phyloP scores from a whole-genome alignment of 53 echinoderm and acorn worm species.

The Antedon mediterranea region DNA sequence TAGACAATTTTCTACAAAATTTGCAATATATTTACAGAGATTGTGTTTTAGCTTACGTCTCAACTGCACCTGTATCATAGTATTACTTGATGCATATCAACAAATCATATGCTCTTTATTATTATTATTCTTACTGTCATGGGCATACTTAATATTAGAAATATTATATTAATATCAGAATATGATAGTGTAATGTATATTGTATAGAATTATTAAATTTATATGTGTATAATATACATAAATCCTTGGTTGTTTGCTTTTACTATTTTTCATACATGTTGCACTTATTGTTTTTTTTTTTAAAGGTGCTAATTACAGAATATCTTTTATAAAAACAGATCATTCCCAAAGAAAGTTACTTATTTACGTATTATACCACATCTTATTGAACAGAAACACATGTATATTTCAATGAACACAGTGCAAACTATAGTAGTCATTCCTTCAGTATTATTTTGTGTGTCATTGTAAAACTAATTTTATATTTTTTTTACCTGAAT shows the following conservation, averaged over 20 bases:
- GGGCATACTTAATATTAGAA: background rate
- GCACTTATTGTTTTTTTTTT: background rate
- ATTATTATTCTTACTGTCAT: background rate
- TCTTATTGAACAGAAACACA: no score
- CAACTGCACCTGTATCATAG: no score
- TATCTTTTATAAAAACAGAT: background rate
- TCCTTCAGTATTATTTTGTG: no score
- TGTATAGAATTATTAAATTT: background rate
- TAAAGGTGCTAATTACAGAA: background rate
- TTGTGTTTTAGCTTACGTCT: background rate
- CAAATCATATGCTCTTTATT: background rate
- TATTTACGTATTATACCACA: no score
- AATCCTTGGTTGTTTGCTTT: background rate
- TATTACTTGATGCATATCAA: background rate
- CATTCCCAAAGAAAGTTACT: background rate
- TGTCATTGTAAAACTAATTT: no score
- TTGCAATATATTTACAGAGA: background rate
- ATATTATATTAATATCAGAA: background rate
- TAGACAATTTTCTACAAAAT: background rate
- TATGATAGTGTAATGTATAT: background rate
- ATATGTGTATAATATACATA: background rate
- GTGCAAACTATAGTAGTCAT: no score
- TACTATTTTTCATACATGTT: background rate
- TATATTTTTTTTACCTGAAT: no score
- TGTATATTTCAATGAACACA: no score